These are phyloP conservation scores for Cyclura pinguis DNA, from an alignment of 2,797 vertebrate genomes.

Conservation along the genomic window DNA sequence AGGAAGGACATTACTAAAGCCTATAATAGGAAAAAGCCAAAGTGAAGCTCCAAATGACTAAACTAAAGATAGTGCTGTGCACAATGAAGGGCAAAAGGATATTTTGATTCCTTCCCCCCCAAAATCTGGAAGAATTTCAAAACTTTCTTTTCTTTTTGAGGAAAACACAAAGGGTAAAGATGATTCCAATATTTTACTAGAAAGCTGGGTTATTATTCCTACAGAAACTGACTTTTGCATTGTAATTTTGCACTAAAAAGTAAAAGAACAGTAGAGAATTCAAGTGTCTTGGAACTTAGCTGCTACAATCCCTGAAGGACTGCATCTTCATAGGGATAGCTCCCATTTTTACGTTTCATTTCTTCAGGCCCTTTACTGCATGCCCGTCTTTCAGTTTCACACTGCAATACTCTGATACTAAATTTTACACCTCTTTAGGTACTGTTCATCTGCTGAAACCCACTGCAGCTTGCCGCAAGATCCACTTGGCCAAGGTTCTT, in stretches of 20 bases:
- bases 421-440: not conserved
- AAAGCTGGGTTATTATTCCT: not conserved
- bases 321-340: too few relatives aligned
- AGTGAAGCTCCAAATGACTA: not conserved
- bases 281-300: not conserved
- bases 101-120: not conserved
- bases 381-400: not conserved
- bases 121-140: not conserved
- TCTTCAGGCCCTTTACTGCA: not conserved
- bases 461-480: not conserved
- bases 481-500: not conserved
- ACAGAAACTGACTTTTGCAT: not conserved
- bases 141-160: not conserved
- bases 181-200: not conserved
- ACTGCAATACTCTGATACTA: not conserved
- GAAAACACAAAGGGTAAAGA: too few relatives aligned
- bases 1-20: constrained; percentile 5
- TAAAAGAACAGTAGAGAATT: not conserved
- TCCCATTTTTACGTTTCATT: too few relatives aligned
- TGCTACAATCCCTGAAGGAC: not conserved
- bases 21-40: constrained; percentile 4
- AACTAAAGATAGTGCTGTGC: not conserved
- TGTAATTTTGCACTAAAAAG: not conserved
- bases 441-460: not conserved
- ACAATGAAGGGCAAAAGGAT: not conserved